A percentile compares a stretch with the other conserved stretches of the same genome.
Conservation (phyloP, 1,140 invertebrate species). For the Cotesia chilonis region DNA sequence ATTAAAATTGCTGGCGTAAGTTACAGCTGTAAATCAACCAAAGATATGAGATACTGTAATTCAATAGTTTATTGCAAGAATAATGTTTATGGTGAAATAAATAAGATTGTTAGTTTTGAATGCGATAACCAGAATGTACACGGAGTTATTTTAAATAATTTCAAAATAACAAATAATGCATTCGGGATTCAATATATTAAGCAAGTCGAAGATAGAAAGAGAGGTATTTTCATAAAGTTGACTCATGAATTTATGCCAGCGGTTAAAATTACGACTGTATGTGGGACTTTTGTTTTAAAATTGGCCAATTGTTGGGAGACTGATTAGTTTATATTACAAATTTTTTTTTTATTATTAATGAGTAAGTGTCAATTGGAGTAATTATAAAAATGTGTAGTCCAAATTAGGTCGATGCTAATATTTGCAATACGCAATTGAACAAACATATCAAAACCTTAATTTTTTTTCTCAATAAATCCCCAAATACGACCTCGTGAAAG, state of each 20-base stretch:
- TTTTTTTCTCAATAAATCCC: no score
- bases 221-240: background rate
- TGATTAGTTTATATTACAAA: no score
- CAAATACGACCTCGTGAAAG: no score
- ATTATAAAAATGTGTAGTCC: no score
- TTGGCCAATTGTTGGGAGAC: constrained; percentile 1
- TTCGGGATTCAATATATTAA: background rate
- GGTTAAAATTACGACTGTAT: background rate
- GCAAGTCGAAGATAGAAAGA: constrained; percentile 7
- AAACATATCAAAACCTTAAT: no score
- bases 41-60: background rate
- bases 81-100: background rate
- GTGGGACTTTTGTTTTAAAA: background rate
- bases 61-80: background rate
- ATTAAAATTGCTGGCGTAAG: background rate
- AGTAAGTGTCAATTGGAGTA: no score
- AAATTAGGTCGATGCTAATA: no score
- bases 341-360: no score
- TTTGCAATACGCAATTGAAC: no score
- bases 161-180: background rate
- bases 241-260: background rate
- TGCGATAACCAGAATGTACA: background rate
- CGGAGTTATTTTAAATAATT: background rate
- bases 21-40: background rate
- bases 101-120: background rate